Base-by-base conservation (phyloP, 2,797 vertebrate species). In the Cuculus canorus region DNA sequence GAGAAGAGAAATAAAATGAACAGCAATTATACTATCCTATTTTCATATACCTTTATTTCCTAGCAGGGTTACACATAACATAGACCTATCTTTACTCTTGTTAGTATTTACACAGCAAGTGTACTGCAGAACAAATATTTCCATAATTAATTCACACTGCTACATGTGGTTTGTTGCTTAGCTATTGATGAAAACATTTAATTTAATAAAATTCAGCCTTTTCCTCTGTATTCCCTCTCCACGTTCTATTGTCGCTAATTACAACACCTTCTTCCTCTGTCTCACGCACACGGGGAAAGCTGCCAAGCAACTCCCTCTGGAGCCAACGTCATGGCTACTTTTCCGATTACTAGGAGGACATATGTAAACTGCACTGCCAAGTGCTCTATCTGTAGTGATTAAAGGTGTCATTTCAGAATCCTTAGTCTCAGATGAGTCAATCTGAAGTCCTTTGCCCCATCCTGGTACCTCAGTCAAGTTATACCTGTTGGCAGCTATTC, bases 141-240 rank as follows among this genome's bases (percentile, higher is more conserved):
- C 56, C 27, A 28, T 90, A 92, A 96, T 93, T 86, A 82, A 92
- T 89, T 95, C 83, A 81, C 64, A 43, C 52, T 53, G 66, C 83
- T 88, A 66, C 88, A 72, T 11, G 57, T 45, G 60, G 32, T 65
- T 50, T 93, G 90, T n/a, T 94, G 72, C 92, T 92, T 68, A 88
- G 70, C 64, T 92, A 43, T 75, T 80, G 92, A 94, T 92, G 68
- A 90, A 93, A 96, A 94, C 61, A 86, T 88, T 88, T 71, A 86
- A 91, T 96, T 94, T 87, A 86, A 96, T 92, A 88, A 86, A 91
- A 94, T 63, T 15, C 69, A 78, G 92, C n/a, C 54, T 72, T 87
- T 89, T 48, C 32, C 66, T 73, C 69, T 77, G 45, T 73, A 25
- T 77, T 92, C 68, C 69, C 30, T 33, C 66, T 73, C 66, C 64